Percentiles rank a stretch among this genome's conserved stretches.
Evolutionary conservation across 2,113 vertebrate species (phyloP).

Genomic region (Varanus salvator): DNA sequence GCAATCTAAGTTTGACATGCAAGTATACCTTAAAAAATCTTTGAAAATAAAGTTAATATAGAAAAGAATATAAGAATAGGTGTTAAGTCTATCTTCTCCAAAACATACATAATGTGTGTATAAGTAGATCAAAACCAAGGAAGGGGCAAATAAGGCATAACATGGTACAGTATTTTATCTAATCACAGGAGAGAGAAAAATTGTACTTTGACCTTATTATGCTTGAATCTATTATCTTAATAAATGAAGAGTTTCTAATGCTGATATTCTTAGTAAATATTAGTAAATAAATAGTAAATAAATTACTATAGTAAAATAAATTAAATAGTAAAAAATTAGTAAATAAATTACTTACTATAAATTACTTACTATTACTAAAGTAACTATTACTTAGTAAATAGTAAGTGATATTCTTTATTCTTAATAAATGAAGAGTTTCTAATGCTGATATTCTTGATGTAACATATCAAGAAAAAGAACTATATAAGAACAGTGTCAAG

Average conservation of each 20-base stretch:
- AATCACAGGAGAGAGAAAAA: background rate
- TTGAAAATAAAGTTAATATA: background rate
- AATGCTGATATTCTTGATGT: background rate
- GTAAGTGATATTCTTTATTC: no score
- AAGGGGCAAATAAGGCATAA: background rate
- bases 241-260: background rate
- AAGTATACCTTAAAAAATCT: background rate
- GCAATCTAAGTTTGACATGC: background rate
- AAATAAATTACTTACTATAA: no score
- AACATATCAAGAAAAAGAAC: background rate
- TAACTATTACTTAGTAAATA: no score
- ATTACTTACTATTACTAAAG: no score
- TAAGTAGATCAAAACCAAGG: background rate
- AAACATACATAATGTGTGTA: background rate
- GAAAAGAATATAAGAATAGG: background rate
- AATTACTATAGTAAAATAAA: no score
- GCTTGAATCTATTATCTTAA: background rate
- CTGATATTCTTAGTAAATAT: background rate
- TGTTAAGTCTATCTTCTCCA: background rate
- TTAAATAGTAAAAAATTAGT: no score
- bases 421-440: background rate
- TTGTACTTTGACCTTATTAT: slow-evolving; percentile 1
- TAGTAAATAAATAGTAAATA: no score
- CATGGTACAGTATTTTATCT: background rate
- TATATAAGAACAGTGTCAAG: background rate